Evolutionary conservation across 2,113 vertebrate genomes (phyloP).

Genomic region (Antigone vipio): DNA sequence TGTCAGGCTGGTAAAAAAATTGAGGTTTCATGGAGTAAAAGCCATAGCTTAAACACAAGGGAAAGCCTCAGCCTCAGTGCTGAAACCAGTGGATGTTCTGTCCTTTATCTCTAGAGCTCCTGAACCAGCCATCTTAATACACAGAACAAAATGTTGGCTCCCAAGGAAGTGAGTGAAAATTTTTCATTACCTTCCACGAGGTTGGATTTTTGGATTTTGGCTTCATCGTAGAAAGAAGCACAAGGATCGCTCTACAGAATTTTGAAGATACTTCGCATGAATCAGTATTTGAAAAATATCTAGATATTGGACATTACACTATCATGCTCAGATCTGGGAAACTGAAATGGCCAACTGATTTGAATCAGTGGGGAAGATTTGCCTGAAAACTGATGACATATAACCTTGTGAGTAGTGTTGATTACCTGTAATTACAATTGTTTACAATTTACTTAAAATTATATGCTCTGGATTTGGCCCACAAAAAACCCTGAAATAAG

Average conservation of each 20-base stretch:
- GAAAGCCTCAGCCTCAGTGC: neutral
- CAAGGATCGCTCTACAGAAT: neutral
- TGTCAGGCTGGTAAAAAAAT: neutral
- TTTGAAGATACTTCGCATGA: neutral
- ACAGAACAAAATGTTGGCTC: neutral
- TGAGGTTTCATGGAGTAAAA: neutral
- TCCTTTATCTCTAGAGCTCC: neutral
- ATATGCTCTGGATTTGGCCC: neutral
- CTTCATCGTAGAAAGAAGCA: neutral
- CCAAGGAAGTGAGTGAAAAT: neutral
- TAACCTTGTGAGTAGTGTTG: neutral
- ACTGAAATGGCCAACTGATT: neutral
- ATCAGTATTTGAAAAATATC: neutral
- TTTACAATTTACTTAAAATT: neutral
- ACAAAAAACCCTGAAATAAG: neutral
- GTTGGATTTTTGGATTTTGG: neutral
- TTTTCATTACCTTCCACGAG: neutral
- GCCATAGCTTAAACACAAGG: neutral
- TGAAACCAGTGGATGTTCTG: neutral
- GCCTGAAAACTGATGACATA: neutral
- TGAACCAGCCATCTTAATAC: neutral
- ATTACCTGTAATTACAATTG: neutral
- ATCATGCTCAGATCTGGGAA: neutral
- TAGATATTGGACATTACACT: neutral
- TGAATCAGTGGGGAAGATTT: neutral